These are phyloP conservation scores for Antennarius striatus DNA, from an alignment of 2,113 vertebrate species.

Conservation along the genomic window DNA sequence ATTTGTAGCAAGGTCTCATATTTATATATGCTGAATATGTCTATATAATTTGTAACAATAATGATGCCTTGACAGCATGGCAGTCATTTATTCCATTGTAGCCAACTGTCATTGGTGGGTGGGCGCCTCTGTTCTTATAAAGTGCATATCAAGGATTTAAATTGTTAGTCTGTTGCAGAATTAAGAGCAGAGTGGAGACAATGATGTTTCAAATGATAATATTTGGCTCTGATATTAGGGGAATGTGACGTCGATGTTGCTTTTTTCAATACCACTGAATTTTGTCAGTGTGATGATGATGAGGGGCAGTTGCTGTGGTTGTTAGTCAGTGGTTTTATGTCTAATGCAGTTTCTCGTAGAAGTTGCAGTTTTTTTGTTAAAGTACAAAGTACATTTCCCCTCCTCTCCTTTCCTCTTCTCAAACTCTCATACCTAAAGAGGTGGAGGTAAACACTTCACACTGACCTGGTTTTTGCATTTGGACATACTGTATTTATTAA, in stretches of 20 bases:
- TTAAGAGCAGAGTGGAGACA: constrained; percentile 21
- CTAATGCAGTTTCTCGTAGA: constrained; percentile 22
- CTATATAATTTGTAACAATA: no score
- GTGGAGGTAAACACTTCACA: constrained; percentile 20
- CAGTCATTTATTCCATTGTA: no score
- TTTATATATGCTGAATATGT: neutral
- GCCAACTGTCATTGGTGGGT: no score
- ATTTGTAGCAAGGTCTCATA: neutral
- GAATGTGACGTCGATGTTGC: constrained; percentile 19
- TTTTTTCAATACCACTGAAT: constrained; percentile 19
- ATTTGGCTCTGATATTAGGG: constrained; percentile 23
- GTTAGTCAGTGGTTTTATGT: constrained; percentile 59
- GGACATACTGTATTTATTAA: constrained; percentile 17
- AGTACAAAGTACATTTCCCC: neutral
- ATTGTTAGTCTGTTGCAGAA: constrained; percentile 5
- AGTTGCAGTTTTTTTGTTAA: constrained; percentile 9
- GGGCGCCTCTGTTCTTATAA: no score
- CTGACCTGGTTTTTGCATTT: constrained; percentile 13
- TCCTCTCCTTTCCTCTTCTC: constrained; percentile 50
- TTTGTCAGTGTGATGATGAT: constrained; percentile 42
- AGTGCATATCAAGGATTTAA: constrained; percentile 5
- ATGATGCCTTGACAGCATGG: no score
- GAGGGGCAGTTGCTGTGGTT: constrained; percentile 42
- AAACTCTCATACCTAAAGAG: constrained; percentile 67
- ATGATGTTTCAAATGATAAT: constrained; percentile 5